A percentile compares a stretch with the other conserved stretches of the same genome.
Conservation (phyloP, 2,888 invertebrate genomes). For the Eupithecia dodoneata region DNA sequence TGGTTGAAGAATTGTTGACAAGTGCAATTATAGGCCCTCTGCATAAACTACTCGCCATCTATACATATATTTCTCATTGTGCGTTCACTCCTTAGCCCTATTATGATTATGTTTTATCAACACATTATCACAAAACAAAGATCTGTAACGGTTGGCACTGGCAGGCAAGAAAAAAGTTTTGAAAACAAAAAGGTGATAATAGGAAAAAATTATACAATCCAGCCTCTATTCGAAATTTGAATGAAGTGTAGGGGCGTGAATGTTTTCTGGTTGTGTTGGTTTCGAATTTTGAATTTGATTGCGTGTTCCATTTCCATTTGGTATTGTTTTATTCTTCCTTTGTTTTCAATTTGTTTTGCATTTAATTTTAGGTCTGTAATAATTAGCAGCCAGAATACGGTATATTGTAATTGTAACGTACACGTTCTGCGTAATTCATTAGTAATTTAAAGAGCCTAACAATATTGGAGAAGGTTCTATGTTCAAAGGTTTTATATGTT, state of each 20-base stretch:
- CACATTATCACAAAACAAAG: neutral
- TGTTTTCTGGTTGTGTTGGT: conserved; percentile 65
- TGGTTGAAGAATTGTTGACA: neutral
- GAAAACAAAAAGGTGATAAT: conserved; percentile 56
- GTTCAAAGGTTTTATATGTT: no score
- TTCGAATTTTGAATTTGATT: conserved; percentile 74
- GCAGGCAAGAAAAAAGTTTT: conserved; percentile 15
- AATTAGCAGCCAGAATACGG: neutral
- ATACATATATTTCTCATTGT: neutral
- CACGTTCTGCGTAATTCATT: no score
- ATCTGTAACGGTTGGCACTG: neutral
- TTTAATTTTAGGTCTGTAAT: neutral
- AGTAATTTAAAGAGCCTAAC: no score
- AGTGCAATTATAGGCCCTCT: neutral
- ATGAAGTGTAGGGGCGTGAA: conserved; percentile 76
- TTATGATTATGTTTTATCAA: neutral
- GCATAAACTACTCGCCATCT: neutral
- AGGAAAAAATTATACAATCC: conserved; percentile 42
- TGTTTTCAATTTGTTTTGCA: conserved; percentile 39
- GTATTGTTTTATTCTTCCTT: conserved; percentile 67
- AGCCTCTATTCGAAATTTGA: conserved; percentile 70
- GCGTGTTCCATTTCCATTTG: conserved; percentile 56
- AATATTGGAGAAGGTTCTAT: neutral
- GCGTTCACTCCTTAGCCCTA: neutral
- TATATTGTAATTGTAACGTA: neutral